Evolutionary conservation across 2,888 invertebrate genomes (phyloP).

Genomic region (Seira musarum): DNA sequence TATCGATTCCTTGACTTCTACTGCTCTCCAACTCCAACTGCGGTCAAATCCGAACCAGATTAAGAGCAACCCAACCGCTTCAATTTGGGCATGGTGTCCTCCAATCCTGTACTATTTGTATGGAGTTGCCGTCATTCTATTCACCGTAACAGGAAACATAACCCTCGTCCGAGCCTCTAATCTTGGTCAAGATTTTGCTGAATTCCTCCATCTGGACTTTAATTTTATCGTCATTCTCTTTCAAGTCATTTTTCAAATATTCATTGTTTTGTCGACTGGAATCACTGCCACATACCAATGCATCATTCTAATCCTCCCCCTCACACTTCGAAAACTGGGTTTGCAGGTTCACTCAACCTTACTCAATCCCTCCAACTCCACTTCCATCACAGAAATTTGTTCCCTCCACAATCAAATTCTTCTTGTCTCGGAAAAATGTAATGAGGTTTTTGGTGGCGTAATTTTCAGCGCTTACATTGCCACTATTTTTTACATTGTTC

Average conservation of each 20-base stretch:
- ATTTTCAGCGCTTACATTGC: neutral
- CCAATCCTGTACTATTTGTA: neutral
- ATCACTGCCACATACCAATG: neutral
- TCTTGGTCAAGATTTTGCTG: too few relatives aligned
- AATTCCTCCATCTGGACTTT: too few relatives aligned
- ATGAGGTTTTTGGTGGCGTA: neutral
- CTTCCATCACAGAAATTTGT: neutral
- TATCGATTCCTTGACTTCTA: neutral
- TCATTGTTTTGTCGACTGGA: neutral
- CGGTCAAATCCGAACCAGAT: neutral
- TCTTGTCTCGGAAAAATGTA: neutral
- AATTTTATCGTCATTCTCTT: neutral
- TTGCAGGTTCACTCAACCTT: neutral
- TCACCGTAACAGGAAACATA: too few relatives aligned
- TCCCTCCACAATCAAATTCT: neutral
- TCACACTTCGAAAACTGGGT: neutral
- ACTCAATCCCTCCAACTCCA: neutral
- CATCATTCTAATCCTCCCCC: neutral
- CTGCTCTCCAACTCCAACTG: neutral
- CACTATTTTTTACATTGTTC: conserved; percentile 1
- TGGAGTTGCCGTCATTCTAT: neutral
- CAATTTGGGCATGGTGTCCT: neutral
- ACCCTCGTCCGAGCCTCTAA: too few relatives aligned
- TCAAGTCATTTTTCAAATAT: neutral
- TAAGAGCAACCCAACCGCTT: neutral